Evolutionary conservation across 2,888 invertebrate genomes (phyloP), one percentile per base, ranked within the genome.

Genomic region (Pyrgus malvae): DNA sequence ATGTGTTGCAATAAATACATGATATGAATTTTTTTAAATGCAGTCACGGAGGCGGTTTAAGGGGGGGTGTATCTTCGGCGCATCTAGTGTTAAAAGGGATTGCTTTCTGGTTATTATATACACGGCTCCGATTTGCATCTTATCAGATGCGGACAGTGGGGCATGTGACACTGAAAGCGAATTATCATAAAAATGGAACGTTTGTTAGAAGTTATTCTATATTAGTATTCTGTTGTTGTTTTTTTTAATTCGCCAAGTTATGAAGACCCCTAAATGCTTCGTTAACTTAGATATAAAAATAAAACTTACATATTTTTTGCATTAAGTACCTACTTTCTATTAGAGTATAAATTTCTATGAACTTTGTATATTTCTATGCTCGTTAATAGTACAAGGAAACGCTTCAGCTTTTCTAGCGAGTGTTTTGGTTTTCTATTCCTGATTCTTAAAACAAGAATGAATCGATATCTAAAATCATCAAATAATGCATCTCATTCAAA

Each of bases 21-120:
- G n/a, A n/a, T n/a, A n/a, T n/a, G n/a, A n/a, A n/a, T n/a, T n/a
- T n/a, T n/a, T n/a, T n/a, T n/a, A n/a, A n/a, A n/a, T n/a, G n/a
- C n/a, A n/a, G n/a, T n/a, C n/a, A n/a, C n/a, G n/a, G n/a, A n/a
- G n/a, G n/a, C n/a, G n/a, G n/a, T n/a, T n/a, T n/a, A n/a, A n/a
- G n/a, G n/a, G n/a, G n/a, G n/a, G n/a, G n/a, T n/a, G n/a, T n/a
- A n/a, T n/a, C n/a, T n/a, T n/a, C n/a, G n/a, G n/a, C n/a, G n/a
- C n/a, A n/a, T n/a, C n/a, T n/a, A n/a, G n/a, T n/a, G n/a, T n/a
- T n/a, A n/a, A n/a, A n/a, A n/a, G 17, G 19, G 11, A 38, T 38
- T 38, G 38, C 38, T 38, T 38, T 38, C 11, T 19, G 38, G 38
- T 38, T 19, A 38, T 11, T 21, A 17, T 38, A 38, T 38, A 38